Percentiles rank a stretch among this genome's conserved stretches.
These are phyloP conservation scores for Rhinolophus ferrumequinum DNA, from an alignment of 2,113 vertebrate species.

Conservation along the genomic window DNA sequence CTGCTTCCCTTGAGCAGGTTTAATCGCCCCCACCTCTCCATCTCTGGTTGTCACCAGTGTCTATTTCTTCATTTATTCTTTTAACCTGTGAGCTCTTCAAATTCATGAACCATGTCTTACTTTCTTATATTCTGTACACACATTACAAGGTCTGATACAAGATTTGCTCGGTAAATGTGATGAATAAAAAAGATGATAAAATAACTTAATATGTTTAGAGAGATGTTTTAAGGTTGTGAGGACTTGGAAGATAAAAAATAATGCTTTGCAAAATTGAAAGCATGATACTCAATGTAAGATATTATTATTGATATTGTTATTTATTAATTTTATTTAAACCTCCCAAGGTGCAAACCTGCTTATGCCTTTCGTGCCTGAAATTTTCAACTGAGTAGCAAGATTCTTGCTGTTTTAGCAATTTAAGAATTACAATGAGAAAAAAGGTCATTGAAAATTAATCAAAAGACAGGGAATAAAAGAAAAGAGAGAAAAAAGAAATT, in stretches of 20 bases:
- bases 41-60: neutral
- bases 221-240: neutral
- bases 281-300: neutral
- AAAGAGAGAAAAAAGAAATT: neutral
- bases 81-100: neutral
- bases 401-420: constrained; percentile 10
- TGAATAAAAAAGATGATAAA: neutral
- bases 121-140: neutral
- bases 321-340: constrained; percentile 13
- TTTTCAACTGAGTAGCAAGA: neutral
- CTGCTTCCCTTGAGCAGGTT: neutral
- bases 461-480: neutral
- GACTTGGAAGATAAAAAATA: neutral
- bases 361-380: neutral
- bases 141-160: neutral
- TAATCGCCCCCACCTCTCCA: neutral
- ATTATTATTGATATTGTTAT: neutral
- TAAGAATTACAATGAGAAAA: neutral
- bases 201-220: neutral
- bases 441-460: neutral
- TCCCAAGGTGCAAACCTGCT: neutral
- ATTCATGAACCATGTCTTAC: neutral
- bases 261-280: neutral
- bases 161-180: neutral
- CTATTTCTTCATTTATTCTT: neutral